Evolutionary conservation across 2,113 vertebrate genomes (phyloP).

Genomic region (Tiliqua scincoides): DNA sequence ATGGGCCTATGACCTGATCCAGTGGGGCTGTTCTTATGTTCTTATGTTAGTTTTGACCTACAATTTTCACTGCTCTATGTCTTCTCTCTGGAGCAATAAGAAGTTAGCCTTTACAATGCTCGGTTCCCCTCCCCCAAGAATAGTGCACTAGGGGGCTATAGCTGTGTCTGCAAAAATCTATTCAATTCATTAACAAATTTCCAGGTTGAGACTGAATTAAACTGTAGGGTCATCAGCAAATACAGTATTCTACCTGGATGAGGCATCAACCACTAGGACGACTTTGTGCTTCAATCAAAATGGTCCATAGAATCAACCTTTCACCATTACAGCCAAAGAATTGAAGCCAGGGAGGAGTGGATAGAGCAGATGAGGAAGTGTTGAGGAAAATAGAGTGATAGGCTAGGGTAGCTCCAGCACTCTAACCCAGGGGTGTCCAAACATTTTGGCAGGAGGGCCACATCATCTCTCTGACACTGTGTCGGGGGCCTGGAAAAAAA

Average conservation of each 20-base stretch:
- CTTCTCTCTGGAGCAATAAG: neutral
- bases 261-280: neutral
- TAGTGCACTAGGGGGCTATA: neutral
- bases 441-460: too few relatives aligned
- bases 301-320: neutral
- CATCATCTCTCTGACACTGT: too few relatives aligned
- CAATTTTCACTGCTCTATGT: neutral
- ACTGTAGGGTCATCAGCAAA: neutral
- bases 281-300: neutral
- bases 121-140: neutral
- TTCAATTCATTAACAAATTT: neutral
- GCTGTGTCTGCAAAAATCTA: neutral
- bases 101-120: neutral
- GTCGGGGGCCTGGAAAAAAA: too few relatives aligned
- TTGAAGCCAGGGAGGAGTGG: too few relatives aligned
- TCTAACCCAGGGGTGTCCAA: too few relatives aligned
- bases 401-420: too few relatives aligned
- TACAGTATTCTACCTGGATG: neutral
- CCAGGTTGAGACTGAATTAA: neutral
- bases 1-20: too few relatives aligned
- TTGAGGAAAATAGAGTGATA: too few relatives aligned
- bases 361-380: too few relatives aligned
- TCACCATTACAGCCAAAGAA: too few relatives aligned
- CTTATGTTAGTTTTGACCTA: neutral
- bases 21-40: too few relatives aligned